Percentiles rank a stretch among this genome's conserved stretches.
Conservation (phyloP, 2,888 invertebrate genomes). For the Herminia tarsipennalis region DNA sequence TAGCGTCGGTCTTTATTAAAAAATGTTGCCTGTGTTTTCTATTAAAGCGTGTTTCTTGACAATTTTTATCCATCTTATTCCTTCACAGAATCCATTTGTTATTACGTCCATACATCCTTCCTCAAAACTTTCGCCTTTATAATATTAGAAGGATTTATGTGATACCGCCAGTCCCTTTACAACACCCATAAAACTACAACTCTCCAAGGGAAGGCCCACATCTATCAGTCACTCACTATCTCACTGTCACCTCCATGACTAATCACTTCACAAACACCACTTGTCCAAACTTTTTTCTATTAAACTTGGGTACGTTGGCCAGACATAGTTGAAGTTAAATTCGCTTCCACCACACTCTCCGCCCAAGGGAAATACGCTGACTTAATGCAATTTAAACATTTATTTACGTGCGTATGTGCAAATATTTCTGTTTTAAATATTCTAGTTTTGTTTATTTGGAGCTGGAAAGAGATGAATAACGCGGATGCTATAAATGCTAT, state of each 20-base stretch:
- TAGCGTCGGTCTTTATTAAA: too few relatives aligned
- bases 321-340: constrained; percentile 53
- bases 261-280: constrained; percentile 53
- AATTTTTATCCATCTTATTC: too few relatives aligned
- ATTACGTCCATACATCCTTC: too few relatives aligned
- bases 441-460: too few relatives aligned
- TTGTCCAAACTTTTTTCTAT: constrained; percentile 58
- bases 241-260: constrained; percentile 45
- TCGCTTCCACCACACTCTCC: constrained; percentile 35
- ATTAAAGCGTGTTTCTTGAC: too few relatives aligned
- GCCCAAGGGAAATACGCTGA: constrained; percentile 43
- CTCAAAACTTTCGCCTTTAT: too few relatives aligned
- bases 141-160: background rate
- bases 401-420: constrained; percentile 36
- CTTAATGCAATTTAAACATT: constrained; percentile 52
- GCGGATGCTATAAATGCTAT: too few relatives aligned
- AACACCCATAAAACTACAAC: background rate
- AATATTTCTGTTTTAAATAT: too few relatives aligned
- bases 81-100: too few relatives aligned
- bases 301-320: constrained; percentile 39
- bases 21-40: too few relatives aligned
- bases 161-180: background rate
- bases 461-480: too few relatives aligned
- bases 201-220: background rate
- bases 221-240: background rate